phyloP scores from a whole-genome alignment of 2,888 invertebrate genomes.

The Poecilus cupreus region DNA sequence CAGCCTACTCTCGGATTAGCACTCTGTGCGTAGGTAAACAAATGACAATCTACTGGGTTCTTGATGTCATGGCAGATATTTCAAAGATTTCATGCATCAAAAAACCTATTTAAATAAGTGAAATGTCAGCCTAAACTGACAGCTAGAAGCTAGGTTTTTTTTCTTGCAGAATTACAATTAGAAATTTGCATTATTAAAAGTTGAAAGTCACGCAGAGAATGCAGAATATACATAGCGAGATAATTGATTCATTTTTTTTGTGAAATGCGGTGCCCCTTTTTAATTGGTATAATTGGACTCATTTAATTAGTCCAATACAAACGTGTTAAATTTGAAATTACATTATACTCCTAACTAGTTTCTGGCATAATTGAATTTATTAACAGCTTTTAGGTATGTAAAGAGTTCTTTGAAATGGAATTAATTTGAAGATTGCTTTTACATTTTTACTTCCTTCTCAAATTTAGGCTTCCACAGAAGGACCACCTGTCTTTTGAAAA shows the following conservation, averaged over 20 bases:
- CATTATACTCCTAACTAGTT: neutral
- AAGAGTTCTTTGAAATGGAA: too few species aligned
- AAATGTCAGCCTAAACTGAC: neutral
- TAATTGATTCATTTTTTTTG: neutral
- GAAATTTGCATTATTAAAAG: constrained; percentile 1
- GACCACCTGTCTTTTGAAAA: too few species aligned
- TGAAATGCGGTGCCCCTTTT: neutral
- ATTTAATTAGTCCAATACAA: neutral
- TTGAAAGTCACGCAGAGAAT: neutral
- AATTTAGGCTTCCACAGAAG: too few species aligned
- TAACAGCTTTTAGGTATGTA: too few species aligned
- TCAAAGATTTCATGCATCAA: neutral
- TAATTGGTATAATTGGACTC: neutral
- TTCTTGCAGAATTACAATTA: neutral
- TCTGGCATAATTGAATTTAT: too few species aligned
- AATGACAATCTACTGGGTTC: neutral
- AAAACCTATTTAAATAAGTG: neutral
- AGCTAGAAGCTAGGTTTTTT: neutral
- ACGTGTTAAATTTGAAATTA: too few species aligned
- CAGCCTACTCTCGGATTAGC: neutral
- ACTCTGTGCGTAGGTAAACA: neutral
- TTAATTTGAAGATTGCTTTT: too few species aligned
- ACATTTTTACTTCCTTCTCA: too few species aligned
- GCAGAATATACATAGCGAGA: neutral
- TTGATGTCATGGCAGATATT: too few species aligned